Evolutionary conservation across 2,888 invertebrate genomes (phyloP).

Genomic region (Eupithecia tripunctaria): DNA sequence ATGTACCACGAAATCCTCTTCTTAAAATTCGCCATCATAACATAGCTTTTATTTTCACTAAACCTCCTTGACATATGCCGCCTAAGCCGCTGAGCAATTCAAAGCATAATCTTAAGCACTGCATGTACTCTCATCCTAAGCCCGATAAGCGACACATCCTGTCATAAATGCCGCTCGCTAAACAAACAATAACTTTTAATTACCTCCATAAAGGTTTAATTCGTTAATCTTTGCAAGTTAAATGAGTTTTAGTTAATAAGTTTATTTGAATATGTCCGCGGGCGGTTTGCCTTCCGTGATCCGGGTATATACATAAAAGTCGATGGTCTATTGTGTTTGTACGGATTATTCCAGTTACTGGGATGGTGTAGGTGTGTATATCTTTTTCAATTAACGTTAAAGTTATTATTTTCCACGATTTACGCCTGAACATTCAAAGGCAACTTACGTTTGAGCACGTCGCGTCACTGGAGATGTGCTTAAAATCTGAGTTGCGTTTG

Average conservation of each 20-base stretch:
- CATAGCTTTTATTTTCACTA: background rate
- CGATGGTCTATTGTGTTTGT: background rate
- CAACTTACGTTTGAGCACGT: no score
- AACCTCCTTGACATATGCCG: background rate
- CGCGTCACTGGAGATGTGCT: no score
- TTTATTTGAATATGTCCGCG: background rate
- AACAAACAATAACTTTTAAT: slow-evolving; percentile 16
- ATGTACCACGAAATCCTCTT: background rate
- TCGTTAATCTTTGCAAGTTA: slow-evolving; percentile 14
- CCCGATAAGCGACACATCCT: background rate
- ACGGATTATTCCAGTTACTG: background rate
- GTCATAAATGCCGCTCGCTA: background rate
- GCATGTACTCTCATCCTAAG: background rate
- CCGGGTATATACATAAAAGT: background rate
- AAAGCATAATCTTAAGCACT: background rate
- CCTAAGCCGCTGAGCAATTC: background rate
- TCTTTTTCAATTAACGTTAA: background rate
- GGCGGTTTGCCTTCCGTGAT: background rate
- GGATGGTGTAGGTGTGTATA: no score
- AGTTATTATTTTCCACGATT: background rate
- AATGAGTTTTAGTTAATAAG: background rate
- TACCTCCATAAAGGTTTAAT: slow-evolving; percentile 8
- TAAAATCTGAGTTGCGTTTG: no score
- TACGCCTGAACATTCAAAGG: background rate
- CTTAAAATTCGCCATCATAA: background rate